phyloP scores from a whole-genome alignment of 2,113 vertebrate species.

The Labeo rohita region DNA sequence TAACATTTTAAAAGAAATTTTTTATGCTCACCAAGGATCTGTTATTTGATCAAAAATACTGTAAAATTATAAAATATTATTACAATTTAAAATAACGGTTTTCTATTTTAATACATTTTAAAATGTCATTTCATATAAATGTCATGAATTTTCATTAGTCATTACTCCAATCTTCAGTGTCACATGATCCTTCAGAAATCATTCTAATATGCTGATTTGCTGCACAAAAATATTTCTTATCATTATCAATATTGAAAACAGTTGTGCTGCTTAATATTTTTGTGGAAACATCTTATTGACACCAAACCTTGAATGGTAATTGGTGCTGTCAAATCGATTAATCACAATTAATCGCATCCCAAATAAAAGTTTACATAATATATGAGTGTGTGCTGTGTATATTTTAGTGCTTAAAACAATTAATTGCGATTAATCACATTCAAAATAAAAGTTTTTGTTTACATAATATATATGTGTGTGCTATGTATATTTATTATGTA shows the following conservation, averaged over 20 bases:
- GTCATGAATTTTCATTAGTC: background rate
- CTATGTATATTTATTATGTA: too few relatives aligned
- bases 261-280: background rate
- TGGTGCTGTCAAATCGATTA: too few relatives aligned
- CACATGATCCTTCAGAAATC: background rate
- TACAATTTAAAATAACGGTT: background rate
- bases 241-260: background rate
- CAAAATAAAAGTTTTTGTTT: too few relatives aligned
- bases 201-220: background rate
- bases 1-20: background rate
- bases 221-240: background rate
- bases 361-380: too few relatives aligned
- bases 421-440: too few relatives aligned
- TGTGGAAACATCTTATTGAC: background rate
- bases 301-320: background rate
- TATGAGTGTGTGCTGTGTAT: too few relatives aligned
- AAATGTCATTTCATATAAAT: too few relatives aligned
- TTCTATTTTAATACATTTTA: background rate
- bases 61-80: background rate
- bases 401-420: too few relatives aligned
- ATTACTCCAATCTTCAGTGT: background rate
- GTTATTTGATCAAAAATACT: background rate
- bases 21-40: background rate
- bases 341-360: too few relatives aligned
- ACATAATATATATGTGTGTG: too few relatives aligned